Evolutionary conservation across 2,797 vertebrate genomes (phyloP).

Genomic region (Paguma larvata): DNA sequence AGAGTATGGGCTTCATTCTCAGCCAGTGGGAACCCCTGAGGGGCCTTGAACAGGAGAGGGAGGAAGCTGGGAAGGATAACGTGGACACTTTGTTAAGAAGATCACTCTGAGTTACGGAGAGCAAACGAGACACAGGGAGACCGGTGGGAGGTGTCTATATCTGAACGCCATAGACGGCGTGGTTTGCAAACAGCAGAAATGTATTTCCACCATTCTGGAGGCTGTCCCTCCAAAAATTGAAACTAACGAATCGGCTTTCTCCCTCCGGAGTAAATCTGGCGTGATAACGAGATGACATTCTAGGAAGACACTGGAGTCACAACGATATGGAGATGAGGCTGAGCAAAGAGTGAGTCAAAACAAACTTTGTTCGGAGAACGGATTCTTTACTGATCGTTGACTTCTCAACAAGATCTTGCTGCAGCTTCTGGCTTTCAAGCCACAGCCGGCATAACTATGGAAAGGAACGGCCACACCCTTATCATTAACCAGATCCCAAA

Average conservation of each 20-base stretch:
- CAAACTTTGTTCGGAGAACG: background rate
- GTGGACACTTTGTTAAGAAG: background rate
- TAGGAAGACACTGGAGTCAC: background rate
- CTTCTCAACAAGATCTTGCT: no score
- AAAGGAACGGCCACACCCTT: background rate
- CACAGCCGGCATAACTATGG: background rate
- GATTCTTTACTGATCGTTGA: no score
- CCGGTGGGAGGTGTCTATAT: background rate
- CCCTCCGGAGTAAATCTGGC: background rate
- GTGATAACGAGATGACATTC: background rate
- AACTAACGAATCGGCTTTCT: background rate
- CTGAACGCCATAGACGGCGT: rapidly evolving
- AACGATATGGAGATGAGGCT: rapidly evolving
- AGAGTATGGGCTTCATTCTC: background rate
- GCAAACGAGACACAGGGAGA: background rate
- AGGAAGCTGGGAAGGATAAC: background rate
- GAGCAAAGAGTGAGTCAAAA: background rate
- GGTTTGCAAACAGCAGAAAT: background rate
- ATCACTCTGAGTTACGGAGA: background rate
- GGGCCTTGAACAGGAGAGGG: background rate
- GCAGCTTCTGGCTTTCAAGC: background rate
- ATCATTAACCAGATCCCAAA: background rate
- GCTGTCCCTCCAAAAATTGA: background rate
- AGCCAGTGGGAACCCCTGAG: no score
- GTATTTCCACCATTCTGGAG: background rate